Percentiles rank a stretch among this genome's conserved stretches.
These are phyloP conservation scores for Oreochromis aureus DNA, from an alignment of 2,113 vertebrate species.

Conservation along the genomic window DNA sequence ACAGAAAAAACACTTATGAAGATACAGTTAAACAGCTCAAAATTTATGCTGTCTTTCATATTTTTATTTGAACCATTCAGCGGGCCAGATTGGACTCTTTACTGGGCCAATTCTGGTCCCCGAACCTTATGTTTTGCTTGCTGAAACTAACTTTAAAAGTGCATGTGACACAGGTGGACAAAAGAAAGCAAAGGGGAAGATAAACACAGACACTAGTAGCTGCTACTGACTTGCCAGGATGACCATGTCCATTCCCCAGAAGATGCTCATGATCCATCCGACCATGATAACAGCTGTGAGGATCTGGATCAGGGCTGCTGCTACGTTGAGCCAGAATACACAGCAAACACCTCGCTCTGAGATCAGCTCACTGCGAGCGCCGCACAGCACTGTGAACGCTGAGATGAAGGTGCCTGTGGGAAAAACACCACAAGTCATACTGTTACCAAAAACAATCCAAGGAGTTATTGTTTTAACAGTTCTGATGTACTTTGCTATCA, in stretches of 20 bases:
- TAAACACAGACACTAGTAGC: not conserved
- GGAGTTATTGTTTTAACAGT: not conserved
- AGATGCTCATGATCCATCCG: constrained; percentile 99
- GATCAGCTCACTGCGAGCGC: constrained; percentile 86
- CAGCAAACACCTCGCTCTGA: constrained; percentile 89
- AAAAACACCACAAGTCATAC: not conserved
- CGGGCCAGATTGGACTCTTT: not conserved
- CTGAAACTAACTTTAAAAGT: not conserved
- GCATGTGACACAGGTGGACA: not conserved
- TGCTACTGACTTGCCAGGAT: constrained; percentile 90
- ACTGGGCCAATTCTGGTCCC: not conserved
- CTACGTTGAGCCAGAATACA: constrained; percentile 96
- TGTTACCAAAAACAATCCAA: not conserved
- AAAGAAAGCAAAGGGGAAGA: not conserved
- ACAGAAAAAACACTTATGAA: not conserved
- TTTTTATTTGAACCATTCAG: not conserved
- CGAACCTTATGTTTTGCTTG: accelerated
- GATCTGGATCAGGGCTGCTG: constrained; percentile 93
- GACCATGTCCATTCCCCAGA: constrained; percentile 99
- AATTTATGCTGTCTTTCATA: not conserved
- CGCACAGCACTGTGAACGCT: constrained; percentile 91
- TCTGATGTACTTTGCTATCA: not conserved
- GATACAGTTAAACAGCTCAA: not conserved
- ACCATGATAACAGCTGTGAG: constrained; percentile 96
- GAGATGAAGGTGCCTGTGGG: constrained; percentile 88